A percentile compares a stretch with the other conserved stretches of the same genome.
phyloP scores from a whole-genome alignment of 2,113 vertebrate species.

The Hyaena hyaena region DNA sequence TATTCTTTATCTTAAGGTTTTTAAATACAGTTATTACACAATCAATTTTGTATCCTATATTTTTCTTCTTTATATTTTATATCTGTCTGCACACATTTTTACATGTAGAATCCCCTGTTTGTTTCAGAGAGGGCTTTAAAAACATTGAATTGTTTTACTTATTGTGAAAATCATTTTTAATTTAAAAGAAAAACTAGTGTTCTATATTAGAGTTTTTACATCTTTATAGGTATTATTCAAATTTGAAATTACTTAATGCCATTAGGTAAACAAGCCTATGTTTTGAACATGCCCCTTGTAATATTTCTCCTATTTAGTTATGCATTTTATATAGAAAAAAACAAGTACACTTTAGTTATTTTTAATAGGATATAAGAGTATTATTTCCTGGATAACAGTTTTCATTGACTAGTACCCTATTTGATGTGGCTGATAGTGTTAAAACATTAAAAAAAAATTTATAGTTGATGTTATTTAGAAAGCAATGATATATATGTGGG shows the following conservation, averaged over 20 bases:
- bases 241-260: conserved; percentile 46
- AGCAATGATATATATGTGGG: not conserved
- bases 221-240: not conserved
- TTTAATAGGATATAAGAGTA: conserved; percentile 41
- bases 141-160: not conserved
- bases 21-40: not conserved
- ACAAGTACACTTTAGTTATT: not conserved
- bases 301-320: conserved; percentile 45
- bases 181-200: conserved; percentile 44
- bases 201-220: not conserved
- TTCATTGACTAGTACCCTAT: conserved; percentile 14
- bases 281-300: not conserved
- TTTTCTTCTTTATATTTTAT: not conserved
- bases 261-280: not conserved
- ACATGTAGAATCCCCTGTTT: conserved; percentile 7
- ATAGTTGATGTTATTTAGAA: conserved; percentile 9
- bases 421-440: not conserved
- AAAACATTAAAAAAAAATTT: not conserved
- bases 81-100: not conserved
- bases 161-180: not conserved
- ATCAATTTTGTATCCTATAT: not conserved
- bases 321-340: not conserved
- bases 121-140: conserved; percentile 13
- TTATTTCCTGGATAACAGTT: conserved; percentile 15
- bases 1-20: not conserved